Percentiles rank a stretch among this genome's conserved stretches.
Conservation (phyloP, 2,113 vertebrate genomes). For the Phoxinus phoxinus region DNA sequence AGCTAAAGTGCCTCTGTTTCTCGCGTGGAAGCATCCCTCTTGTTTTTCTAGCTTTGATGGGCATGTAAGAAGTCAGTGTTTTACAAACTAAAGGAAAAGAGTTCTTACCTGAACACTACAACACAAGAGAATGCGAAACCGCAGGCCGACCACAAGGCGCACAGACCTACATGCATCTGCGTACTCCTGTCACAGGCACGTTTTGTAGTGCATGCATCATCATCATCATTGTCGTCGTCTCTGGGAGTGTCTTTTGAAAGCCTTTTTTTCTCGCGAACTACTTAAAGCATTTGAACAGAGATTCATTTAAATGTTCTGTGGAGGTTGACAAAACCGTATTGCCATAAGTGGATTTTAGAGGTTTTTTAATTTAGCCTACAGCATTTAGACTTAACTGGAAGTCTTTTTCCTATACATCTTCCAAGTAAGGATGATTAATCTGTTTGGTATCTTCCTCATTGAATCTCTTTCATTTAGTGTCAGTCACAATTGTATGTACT, state of each 20-base stretch:
- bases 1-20: not conserved
- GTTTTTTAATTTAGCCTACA: not conserved
- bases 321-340: not conserved
- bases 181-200: constrained; percentile 7
- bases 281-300: not conserved
- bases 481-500: not conserved
- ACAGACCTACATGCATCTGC: constrained; percentile 23
- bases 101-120: constrained; percentile 45
- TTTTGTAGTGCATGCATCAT: constrained; percentile 30
- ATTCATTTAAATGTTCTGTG: not conserved
- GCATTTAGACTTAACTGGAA: not conserved
- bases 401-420: not conserved
- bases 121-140: constrained; percentile 45
- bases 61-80: not conserved
- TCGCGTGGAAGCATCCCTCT: not conserved
- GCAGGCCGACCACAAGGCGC: constrained; percentile 43
- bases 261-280: not conserved
- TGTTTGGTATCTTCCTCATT: not conserved
- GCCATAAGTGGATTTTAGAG: constrained; percentile 32
- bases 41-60: not conserved
- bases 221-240: not conserved
- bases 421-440: not conserved
- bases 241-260: not conserved
- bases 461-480: not conserved
- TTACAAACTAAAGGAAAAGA: constrained; percentile 1